Evolutionary conservation across 2,888 invertebrate species (phyloP), one percentile per base, ranked within the genome.

Genomic region (Caenorhabditis angaria): DNA sequence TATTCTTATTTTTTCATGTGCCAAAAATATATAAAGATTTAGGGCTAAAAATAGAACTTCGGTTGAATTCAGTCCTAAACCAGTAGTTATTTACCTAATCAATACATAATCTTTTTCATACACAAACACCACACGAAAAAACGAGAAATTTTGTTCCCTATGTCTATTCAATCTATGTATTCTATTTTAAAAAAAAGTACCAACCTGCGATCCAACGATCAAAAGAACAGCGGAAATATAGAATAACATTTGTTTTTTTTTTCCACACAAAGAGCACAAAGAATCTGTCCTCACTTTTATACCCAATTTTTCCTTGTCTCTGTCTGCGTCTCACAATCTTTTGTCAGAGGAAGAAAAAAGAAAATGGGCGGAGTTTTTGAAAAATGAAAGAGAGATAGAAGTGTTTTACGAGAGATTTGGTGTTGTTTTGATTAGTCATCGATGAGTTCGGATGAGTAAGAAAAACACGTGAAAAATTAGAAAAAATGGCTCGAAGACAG

Each of bases 351-450:
- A n/a, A 41, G 14, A 41, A 12, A 14, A 5, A 32, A 5, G 12
- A 32, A 41, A 41, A 41, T 41, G 41, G 41, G 41, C 41, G 41
- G 41, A 41, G 41, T 41, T 18, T 41, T 18, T 41, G 10, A 12
- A 18, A 18, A 10, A 14, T 10, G 10, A 12, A 41, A 41, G 41
- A 32, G 10, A 5, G 10, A 5, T 5, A 10, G 32, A 41, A 18
- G 14, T 41, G 41, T 41, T 41, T 41, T n/a, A n/a, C n/a, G n/a
- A n/a, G n/a, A 10, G 35, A 35, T 35, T 20, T 48, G 3, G 48
- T 48, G 5, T 50, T 50, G 50, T 24, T 50, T 24, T 56, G 29
- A 32, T 27, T 35, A 20, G 35, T 56, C 35, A 56, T 56, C 3
- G 27, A n/a, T 4, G n/a, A 20, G 22, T 25, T 27, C 14, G 12